Percentiles rank a stretch among this genome's conserved stretches.
These are phyloP conservation scores for Hoplodrina blanda DNA, from an alignment of 2,888 invertebrate genomes.

Conservation along the genomic window DNA sequence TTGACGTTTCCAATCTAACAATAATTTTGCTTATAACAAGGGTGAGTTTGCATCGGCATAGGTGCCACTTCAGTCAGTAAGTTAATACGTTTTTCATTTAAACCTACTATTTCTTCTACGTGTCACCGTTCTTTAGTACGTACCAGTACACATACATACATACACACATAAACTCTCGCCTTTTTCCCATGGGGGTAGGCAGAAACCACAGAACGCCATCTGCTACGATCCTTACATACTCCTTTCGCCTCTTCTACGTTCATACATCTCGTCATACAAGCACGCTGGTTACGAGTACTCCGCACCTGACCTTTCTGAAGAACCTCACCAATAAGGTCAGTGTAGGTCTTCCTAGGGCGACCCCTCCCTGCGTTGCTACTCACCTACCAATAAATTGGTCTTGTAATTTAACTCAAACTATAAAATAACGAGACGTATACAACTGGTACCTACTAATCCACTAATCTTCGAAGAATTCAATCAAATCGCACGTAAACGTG, in stretches of 20 bases:
- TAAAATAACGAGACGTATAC: slow-evolving; percentile 49
- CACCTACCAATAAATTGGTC: slow-evolving; percentile 23
- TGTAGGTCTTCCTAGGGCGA: no score
- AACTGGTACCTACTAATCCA: slow-evolving; percentile 50
- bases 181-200: no score
- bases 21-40: background rate
- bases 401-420: slow-evolving; percentile 35
- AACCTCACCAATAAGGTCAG: no score
- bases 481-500: slow-evolving; percentile 65
- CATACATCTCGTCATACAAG: no score
- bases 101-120: background rate
- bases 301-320: no score
- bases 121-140: slow-evolving; percentile 5
- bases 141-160: no score
- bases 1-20: background rate
- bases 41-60: background rate
- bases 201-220: no score
- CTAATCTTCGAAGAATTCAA: slow-evolving; percentile 63
- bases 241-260: no score
- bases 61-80: background rate
- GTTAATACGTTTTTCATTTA: background rate
- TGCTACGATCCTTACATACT: no score
- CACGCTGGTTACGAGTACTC: no score
- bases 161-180: no score
- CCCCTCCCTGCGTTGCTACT: no score